These are phyloP conservation scores for Melanaphis sacchari DNA, from an alignment of 1,140 invertebrate species.

Conservation along the genomic window DNA sequence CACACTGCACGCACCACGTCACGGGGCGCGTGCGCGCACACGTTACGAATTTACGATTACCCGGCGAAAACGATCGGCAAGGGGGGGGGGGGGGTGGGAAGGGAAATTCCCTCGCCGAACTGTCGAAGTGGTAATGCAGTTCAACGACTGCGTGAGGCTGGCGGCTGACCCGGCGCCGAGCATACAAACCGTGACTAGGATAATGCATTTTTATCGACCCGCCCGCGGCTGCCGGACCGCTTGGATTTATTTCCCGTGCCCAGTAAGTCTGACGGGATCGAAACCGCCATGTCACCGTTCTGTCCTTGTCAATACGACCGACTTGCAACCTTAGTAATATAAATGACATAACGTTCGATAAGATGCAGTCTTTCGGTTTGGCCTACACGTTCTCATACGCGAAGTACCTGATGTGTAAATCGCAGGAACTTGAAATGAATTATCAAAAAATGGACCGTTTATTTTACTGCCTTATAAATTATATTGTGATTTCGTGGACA, in stretches of 20 bases:
- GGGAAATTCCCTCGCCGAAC: constrained; percentile 20
- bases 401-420: neutral
- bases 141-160: constrained; percentile 33
- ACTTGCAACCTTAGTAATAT: neutral
- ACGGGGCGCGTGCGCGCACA: neutral
- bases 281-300: neutral
- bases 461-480: neutral
- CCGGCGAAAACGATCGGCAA: constrained; percentile 24
- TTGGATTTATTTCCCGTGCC: neutral
- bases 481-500: neutral
- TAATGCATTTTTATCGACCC: constrained; percentile 44
- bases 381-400: neutral
- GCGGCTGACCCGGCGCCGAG: constrained; percentile 8
- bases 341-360: neutral
- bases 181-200: neutral
- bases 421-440: neutral
- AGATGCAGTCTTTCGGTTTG: neutral
- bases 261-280: neutral
- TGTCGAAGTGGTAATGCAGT: constrained; percentile 17
- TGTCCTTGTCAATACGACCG: neutral
- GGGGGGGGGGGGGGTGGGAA: no score
- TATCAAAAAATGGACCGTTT: neutral
- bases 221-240: neutral
- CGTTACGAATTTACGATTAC: neutral
- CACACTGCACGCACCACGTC: neutral